Percentiles rank a stretch among this genome's conserved stretches.
Evolutionary conservation across 2,888 invertebrate genomes (phyloP).

Genomic region (Dasypogon diadema): DNA sequence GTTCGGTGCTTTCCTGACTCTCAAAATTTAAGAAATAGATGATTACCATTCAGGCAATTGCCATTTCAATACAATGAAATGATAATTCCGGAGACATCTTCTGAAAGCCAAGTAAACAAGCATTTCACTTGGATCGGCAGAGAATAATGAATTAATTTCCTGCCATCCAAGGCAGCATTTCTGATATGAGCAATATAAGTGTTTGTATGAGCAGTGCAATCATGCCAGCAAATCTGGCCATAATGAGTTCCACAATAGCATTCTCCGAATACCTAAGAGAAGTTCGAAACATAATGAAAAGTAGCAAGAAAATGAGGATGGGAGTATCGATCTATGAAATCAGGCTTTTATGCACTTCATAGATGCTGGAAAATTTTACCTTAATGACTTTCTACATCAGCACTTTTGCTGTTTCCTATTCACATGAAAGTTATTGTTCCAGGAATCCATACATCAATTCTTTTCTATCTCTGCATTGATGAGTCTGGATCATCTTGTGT

Average conservation of each 20-base stretch:
- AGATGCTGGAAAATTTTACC: constrained; percentile 26
- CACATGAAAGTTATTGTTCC: constrained; percentile 26
- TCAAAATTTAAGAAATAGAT: too few relatives aligned
- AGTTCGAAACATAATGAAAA: constrained; percentile 18
- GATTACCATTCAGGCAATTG: too few relatives aligned
- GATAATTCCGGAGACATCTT: too few relatives aligned
- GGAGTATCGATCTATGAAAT: constrained; percentile 18
- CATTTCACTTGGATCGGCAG: constrained; percentile 8
- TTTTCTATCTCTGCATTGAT: neutral
- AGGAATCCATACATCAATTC: neutral
- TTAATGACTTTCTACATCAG: constrained; percentile 39
- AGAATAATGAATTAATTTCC: constrained; percentile 28
- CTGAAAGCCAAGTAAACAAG: neutral
- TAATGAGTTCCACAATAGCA: constrained; percentile 36
- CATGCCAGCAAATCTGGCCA: constrained; percentile 35
- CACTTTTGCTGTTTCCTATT: constrained; percentile 37
- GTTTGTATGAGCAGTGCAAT: constrained; percentile 38
- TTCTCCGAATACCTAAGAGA: constrained; percentile 3
- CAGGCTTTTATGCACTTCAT: constrained; percentile 10
- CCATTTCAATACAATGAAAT: too few relatives aligned
- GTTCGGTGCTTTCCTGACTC: too few relatives aligned
- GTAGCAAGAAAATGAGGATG: constrained; percentile 11
- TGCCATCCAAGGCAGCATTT: constrained; percentile 16
- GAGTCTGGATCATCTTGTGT: too few relatives aligned
- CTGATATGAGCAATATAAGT: constrained; percentile 27